Conservation (phyloP, 2,113 vertebrate species). For the Pelecanus crispus region DNA sequence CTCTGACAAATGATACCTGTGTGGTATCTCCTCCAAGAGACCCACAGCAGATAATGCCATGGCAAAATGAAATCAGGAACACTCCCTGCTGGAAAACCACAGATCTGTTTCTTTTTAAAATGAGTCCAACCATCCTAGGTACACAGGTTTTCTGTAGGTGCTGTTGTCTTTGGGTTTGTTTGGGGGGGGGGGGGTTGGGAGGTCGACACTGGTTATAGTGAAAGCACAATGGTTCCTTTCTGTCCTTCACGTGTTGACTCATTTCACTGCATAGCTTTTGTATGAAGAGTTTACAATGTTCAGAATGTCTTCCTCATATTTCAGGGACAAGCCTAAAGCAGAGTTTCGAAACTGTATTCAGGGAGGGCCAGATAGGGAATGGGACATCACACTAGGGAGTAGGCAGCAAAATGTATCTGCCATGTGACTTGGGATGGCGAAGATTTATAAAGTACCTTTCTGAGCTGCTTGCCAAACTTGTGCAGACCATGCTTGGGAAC, state of each 20-base stretch:
- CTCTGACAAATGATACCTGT: background rate
- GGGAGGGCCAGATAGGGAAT: background rate
- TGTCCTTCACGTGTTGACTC: background rate
- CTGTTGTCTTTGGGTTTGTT: background rate
- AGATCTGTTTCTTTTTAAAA: background rate
- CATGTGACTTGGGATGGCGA: background rate
- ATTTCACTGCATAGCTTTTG: background rate
- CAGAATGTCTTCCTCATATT: background rate
- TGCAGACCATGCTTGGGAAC: background rate
- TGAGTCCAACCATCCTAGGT: background rate
- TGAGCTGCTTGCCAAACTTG: background rate
- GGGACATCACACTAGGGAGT: rapidly evolving
- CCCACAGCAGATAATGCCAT: background rate
- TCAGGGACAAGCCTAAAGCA: background rate
- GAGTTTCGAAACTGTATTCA: background rate
- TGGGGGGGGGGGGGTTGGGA: rapidly evolving
- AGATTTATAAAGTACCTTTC: background rate
- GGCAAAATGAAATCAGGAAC: background rate
- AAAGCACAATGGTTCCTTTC: background rate
- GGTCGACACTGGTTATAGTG: background rate
- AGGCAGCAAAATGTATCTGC: background rate
- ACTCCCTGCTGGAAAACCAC: background rate
- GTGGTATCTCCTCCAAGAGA: background rate
- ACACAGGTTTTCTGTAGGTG: background rate
- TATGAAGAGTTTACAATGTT: background rate